Percentiles rank a stretch among this genome's conserved stretches.
phyloP scores from a whole-genome alignment of 2,113 vertebrate species.

The Bucco capensis region DNA sequence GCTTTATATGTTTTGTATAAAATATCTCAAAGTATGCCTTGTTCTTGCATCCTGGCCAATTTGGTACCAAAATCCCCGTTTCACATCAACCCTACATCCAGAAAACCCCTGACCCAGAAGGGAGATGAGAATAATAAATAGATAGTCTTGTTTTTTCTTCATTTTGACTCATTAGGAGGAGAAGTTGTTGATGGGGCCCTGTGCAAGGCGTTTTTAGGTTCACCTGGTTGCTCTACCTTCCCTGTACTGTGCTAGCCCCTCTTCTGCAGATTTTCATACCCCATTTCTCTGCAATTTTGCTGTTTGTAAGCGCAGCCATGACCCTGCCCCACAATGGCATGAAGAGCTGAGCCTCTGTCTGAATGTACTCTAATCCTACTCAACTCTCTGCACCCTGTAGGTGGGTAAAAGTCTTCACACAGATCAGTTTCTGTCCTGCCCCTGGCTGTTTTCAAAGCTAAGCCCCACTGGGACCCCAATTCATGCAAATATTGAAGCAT shows the following conservation, averaged over 20 bases:
- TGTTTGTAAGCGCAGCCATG: background rate
- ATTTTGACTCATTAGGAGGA: background rate
- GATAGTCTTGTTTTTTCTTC: background rate
- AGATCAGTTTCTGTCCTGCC: background rate
- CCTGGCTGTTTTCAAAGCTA: background rate
- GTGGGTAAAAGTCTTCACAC: background rate
- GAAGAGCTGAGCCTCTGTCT: background rate
- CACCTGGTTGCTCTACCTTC: background rate
- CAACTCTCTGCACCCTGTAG: background rate
- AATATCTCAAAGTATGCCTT: background rate
- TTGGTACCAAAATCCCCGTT: background rate
- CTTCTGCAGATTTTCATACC: background rate
- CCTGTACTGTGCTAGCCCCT: rapidly evolving
- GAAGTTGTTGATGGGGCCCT: background rate
- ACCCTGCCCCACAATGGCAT: background rate
- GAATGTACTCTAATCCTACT: background rate
- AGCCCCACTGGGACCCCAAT: background rate
- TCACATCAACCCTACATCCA: background rate
- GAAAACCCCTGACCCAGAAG: background rate
- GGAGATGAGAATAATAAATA: background rate
- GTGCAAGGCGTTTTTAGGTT: background rate
- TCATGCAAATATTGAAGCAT: background rate
- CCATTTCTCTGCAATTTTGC: background rate
- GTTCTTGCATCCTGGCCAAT: background rate
- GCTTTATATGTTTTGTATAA: background rate